Conservation (phyloP, 2,888 invertebrate species). For the Diplazon laetatorius region DNA sequence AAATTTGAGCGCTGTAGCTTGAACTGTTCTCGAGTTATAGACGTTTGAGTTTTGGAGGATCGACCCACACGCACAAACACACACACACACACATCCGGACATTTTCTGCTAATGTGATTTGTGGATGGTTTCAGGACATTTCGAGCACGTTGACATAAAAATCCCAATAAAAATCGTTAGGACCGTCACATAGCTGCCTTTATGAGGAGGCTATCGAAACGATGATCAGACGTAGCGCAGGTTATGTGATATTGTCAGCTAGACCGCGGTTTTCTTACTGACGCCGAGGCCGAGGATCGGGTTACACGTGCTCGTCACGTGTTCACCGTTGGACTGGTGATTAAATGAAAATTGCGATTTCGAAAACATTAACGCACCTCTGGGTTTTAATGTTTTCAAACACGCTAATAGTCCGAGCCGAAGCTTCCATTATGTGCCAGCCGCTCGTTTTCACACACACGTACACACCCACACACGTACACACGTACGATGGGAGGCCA, state of each 20-base stretch:
- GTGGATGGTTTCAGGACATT: too few species aligned
- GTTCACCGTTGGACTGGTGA: constrained; percentile 51
- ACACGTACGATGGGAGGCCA: constrained; percentile 43
- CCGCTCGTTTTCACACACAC: constrained; percentile 51
- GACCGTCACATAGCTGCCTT: too few species aligned
- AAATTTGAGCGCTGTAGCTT: too few species aligned
- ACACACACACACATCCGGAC: too few species aligned
- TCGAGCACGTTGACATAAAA: too few species aligned
- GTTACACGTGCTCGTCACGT: constrained; percentile 44
- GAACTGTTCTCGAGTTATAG: too few species aligned
- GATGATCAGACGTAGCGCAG: not conserved
- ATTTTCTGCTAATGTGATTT: too few species aligned
- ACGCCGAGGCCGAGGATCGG: constrained; percentile 20
- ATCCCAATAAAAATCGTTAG: too few species aligned
- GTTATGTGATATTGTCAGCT: not conserved
- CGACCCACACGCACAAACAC: too few species aligned
- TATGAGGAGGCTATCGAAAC: not conserved
- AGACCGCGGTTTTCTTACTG: constrained; percentile 27
- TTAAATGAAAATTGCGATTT: constrained; percentile 50
- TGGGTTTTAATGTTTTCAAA: too few species aligned
- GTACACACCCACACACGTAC: too few species aligned
- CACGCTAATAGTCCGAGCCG: not conserved
- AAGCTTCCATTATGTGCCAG: not conserved
- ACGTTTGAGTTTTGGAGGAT: too few species aligned
- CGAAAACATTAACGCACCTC: constrained; percentile 14